Evolutionary conservation across 2,888 invertebrate genomes (phyloP), one percentile per base, ranked within the genome.

Genomic region (Allygus modestus): DNA sequence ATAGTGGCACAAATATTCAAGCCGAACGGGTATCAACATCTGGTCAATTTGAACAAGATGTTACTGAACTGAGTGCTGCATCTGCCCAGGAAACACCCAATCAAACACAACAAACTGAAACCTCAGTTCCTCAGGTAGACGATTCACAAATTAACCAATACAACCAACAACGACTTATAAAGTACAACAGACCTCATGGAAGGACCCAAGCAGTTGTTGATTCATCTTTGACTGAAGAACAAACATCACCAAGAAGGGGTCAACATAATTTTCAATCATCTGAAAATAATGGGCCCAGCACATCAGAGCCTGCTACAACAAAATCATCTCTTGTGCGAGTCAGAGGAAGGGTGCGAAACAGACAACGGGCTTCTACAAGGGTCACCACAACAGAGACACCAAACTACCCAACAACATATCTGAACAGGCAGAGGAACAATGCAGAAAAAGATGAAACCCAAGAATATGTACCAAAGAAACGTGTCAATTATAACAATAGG

Each of bases 341-440:
- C 11, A 81, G 87, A 17, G 85, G 86, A 23, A 85, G 87, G 37
- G 85, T 85, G 12, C 84, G 87, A 58, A 84, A 83, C 31, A 71
- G 86, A 81, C 83, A 84, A 20, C 58, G 85, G 33, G 69, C 81
- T 31, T 46, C 58, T 15, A 69, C 51, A 15, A 61, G 81, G 33
- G 61, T 77, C 7, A 82, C 75, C 37, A 85, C 87, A 37, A 86
- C 86, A n/a, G 86, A 87, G 43, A 61, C 83, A 77, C 85, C 87
- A 37, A 86, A 86, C 61, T 86, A 86, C 43, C 85, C 85, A 51
- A 65, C 81, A 11, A 33, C 79, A 33, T 79, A 79, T 20, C 26
- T 79, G 58, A 79, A 37, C 58, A 54, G 58, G 23, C 79, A 79
- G 23, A 79, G 37, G 37, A 54, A 37, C 51, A 54, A 12, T 31